Evolutionary conservation across 2,113 vertebrate species (phyloP), one percentile per base, ranked within the genome.

Genomic region (Myotis yumanensis): DNA sequence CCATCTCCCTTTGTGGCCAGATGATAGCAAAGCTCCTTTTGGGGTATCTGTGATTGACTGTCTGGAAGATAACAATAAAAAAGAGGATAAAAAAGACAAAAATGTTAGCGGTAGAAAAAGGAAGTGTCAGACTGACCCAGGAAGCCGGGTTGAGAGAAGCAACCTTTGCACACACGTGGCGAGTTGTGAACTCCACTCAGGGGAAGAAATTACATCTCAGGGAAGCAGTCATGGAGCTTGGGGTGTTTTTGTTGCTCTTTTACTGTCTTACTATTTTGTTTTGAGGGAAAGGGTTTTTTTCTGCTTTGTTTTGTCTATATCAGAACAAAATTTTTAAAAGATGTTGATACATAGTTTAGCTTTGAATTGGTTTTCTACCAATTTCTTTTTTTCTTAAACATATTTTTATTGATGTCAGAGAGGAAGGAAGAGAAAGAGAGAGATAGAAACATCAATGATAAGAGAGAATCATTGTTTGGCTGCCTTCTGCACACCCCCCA

Each of bases 251-350:
- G 7, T n/a, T 68, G 15, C 32, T 66, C 7, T 82, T 4, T 14
- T 59, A 25, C 57, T 35, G 7, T 46, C 48, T 35, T n/a, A 25
- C 72, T 30, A 68, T 48, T 54, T 59, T 23, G 16, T 94, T 81
- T 20, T 72, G 14, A 7, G 32, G 4, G 30, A 64, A 43, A 57
- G 28, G 2, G 0, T 0, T 8, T 54, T 16, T 62, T 81, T 54
- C 11, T 93, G 7, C 5, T 77, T 90, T 72, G 62, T 85, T 80
- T 95, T 62, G 22, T 89, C 16, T 77, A 16, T 32, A 28, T 90
- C 30, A 84, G 28, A 97, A 84, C 18, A 90, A 72, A 57, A 32
- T 59, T 35, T 73, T 16, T 30, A 75, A 86, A 69, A 86, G 9
- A 48, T 59, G 64, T 80, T 90, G 30, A 40, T 75, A 28, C 4